phyloP scores from a whole-genome alignment of 2,113 vertebrate genomes.

The Conger conger region DNA sequence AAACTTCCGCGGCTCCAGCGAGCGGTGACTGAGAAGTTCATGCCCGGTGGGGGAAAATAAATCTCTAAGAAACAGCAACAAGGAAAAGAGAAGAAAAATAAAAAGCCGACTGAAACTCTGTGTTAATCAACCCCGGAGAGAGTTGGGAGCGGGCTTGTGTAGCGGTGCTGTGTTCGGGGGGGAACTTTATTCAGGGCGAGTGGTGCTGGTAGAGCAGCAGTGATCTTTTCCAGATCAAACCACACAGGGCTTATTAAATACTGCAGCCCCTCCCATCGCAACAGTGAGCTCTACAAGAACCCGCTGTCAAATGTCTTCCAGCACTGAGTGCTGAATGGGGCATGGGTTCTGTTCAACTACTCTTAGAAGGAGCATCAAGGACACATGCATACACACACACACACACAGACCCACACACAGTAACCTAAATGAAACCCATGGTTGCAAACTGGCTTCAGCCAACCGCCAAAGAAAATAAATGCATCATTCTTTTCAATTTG shows the following conservation, averaged over 20 bases:
- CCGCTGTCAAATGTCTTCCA: neutral
- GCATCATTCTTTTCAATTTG: slow-evolving; percentile 58
- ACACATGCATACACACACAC: slow-evolving; percentile 30
- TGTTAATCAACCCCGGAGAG: neutral
- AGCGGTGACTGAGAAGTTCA: neutral
- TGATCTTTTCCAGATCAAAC: slow-evolving; percentile 14
- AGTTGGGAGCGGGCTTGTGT: neutral
- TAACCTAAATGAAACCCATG: slow-evolving; percentile 45
- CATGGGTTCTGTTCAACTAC: neutral
- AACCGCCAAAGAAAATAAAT: slow-evolving; percentile 61
- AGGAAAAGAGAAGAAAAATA: neutral
- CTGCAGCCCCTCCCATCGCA: neutral
- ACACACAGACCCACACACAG: slow-evolving; percentile 17
- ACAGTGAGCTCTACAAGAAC: slow-evolving; percentile 4
- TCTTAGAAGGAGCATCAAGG: slow-evolving; percentile 26
- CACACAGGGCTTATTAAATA: slow-evolving; percentile 22
- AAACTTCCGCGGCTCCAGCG: neutral
- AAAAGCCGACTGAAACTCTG: neutral
- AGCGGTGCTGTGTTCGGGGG: neutral
- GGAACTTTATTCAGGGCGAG: neutral
- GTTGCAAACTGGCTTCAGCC: slow-evolving; percentile 49
- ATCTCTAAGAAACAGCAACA: neutral
- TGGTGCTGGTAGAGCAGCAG: neutral
- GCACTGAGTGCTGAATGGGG: neutral
- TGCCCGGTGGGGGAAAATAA: neutral